phyloP scores from a whole-genome alignment of 2,888 invertebrate genomes.

The Silvanus unidentatus region DNA sequence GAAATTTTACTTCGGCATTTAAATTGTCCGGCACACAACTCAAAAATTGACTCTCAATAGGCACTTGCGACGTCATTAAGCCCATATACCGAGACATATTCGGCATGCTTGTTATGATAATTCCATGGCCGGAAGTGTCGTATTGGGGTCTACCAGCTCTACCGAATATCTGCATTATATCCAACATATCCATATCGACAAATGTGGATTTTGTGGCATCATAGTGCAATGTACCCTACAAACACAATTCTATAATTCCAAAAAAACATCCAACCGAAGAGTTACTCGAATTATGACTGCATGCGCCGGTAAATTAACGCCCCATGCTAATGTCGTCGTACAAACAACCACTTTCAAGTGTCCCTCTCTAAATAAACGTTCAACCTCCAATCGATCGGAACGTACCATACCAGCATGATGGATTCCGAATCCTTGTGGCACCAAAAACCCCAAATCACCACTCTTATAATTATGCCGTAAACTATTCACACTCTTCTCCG shows the following conservation, averaged over 20 bases:
- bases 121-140: conserved; percentile 89
- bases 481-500: conserved; percentile 62
- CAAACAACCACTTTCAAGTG: conserved; percentile 86
- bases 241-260: neutral
- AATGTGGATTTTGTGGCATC: conserved; percentile 92
- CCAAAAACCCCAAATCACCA: conserved; percentile 75
- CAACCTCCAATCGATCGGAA: conserved; percentile 45
- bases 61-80: conserved; percentile 91
- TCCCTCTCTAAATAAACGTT: conserved; percentile 85
- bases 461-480: conserved; percentile 70
- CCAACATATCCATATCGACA: conserved; percentile 92
- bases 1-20: conserved; percentile 92
- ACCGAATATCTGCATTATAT: conserved; percentile 97
- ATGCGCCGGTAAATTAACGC: conserved; percentile 97
- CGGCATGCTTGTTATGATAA: conserved; percentile 89
- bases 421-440: conserved; percentile 82
- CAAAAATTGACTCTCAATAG: conserved; percentile 96
- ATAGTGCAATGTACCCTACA: conserved; percentile 92
- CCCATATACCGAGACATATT: conserved; percentile 91
- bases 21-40: conserved; percentile 89
- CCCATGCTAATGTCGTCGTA: conserved; percentile 98
- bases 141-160: conserved; percentile 97
- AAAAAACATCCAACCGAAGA: neutral
- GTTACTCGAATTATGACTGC: conserved; percentile 88
- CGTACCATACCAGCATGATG: conserved; percentile 86